Conservation (phyloP, 2,113 vertebrate genomes). For the Raphicerus campestris region DNA sequence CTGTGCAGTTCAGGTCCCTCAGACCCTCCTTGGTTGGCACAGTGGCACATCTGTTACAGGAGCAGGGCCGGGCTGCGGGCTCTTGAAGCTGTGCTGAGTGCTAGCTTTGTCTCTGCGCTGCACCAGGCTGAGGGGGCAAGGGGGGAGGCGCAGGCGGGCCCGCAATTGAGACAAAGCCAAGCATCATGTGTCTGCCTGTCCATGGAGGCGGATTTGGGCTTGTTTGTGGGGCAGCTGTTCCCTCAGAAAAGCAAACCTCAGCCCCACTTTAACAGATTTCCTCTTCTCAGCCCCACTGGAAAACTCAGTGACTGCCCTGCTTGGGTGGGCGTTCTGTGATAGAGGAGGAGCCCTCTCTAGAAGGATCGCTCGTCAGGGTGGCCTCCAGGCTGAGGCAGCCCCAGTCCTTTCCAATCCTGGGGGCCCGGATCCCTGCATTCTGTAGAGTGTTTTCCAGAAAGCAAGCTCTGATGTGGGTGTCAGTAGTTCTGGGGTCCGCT, state of each 20-base stretch:
- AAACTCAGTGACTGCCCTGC: too few relatives aligned
- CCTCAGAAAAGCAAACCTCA: neutral
- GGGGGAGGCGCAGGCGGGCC: neutral
- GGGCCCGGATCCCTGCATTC: neutral
- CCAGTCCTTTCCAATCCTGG: neutral
- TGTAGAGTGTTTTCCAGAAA: neutral
- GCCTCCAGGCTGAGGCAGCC: neutral
- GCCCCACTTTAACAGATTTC: neutral
- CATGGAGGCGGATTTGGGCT: neutral
- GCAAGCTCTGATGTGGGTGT: neutral
- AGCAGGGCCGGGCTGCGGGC: neutral
- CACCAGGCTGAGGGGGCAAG: fast-evolving
- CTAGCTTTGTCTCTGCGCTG: neutral
- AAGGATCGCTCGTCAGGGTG: neutral
- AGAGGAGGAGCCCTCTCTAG: neutral
- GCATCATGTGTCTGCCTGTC: neutral
- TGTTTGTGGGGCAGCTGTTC: neutral
- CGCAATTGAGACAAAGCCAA: fast-evolving
- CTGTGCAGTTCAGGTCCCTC: too few relatives aligned
- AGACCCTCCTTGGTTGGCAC: neutral
- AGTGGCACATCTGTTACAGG: neutral
- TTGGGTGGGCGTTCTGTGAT: neutral
- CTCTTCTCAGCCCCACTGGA: neutral
- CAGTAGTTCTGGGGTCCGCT: neutral
- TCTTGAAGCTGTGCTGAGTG: neutral